Evolutionary conservation across 2,888 invertebrate genomes (phyloP).

Genomic region (Encarsia formosa): DNA sequence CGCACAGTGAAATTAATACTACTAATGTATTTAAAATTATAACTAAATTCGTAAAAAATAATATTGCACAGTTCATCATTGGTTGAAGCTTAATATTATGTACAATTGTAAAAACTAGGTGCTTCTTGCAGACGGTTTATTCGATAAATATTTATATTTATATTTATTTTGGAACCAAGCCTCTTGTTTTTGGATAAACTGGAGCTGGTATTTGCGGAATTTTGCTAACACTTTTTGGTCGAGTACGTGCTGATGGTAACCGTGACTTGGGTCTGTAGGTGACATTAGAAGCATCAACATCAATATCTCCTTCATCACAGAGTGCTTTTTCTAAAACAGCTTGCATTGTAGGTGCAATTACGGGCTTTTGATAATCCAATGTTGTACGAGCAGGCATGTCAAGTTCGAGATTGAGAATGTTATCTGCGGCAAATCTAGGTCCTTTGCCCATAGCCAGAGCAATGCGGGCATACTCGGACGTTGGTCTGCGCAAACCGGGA

Average conservation of each 20-base stretch:
- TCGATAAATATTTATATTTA: constrained; percentile 5
- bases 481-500: constrained; percentile 61
- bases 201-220: constrained; percentile 46
- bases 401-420: constrained; percentile 69
- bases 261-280: constrained; percentile 40
- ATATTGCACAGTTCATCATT: too few species aligned
- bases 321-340: constrained; percentile 51
- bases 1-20: too few species aligned
- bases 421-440: constrained; percentile 59
- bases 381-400: constrained; percentile 76
- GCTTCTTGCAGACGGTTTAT: too few species aligned
- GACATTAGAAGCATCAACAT: constrained; percentile 47
- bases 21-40: too few species aligned
- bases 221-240: constrained; percentile 46
- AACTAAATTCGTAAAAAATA: too few species aligned
- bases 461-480: constrained; percentile 60
- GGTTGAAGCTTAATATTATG: too few species aligned
- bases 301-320: constrained; percentile 48
- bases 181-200: constrained; percentile 48
- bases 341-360: constrained; percentile 68
- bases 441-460: constrained; percentile 54
- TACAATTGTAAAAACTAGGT: too few species aligned
- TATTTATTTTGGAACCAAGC: constrained; percentile 45
- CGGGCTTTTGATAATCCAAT: constrained; percentile 67
- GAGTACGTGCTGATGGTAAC: constrained; percentile 40